Conservation (phyloP, 2,797 vertebrate genomes). For the Epinephelus malabaricus region DNA sequence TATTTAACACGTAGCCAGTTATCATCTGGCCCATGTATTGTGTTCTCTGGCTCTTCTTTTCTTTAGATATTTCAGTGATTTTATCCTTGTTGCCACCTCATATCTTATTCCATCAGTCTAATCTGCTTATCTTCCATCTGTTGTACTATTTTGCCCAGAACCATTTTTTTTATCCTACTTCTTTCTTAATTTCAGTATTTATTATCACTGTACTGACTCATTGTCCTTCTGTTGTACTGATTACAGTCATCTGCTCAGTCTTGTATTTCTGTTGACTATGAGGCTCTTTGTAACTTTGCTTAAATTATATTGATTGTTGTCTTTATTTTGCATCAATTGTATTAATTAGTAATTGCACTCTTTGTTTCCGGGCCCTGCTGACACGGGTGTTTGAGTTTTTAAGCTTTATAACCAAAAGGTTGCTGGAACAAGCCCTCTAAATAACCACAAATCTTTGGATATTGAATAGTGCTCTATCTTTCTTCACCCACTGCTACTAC, state of each 20-base stretch:
- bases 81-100: conserved; percentile 16
- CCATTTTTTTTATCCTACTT: not conserved
- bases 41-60: conserved; percentile 25
- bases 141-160: conserved; percentile 1
- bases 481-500: not conserved
- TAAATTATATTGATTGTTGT: not conserved
- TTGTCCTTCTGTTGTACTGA: conserved; percentile 34
- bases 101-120: conserved; percentile 1
- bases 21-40: conserved; percentile 2
- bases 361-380: conserved; percentile 1
- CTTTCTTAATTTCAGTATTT: conserved; percentile 32
- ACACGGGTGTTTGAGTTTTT: not conserved
- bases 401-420: not conserved
- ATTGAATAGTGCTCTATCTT: not conserved
- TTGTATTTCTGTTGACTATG: conserved; percentile 17
- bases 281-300: conserved; percentile 6
- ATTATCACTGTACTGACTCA: not conserved
- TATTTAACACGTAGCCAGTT: conserved; percentile 15
- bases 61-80: conserved; percentile 17
- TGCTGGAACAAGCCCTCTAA: not conserved
- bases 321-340: conserved; percentile 17
- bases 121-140: conserved; percentile 36
- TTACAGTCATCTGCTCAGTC: conserved; percentile 24
- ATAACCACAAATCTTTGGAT: not conserved
- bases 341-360: not conserved